Conservation (phyloP, 2,797 vertebrate species). For the Rhodeus uyekii region DNA sequence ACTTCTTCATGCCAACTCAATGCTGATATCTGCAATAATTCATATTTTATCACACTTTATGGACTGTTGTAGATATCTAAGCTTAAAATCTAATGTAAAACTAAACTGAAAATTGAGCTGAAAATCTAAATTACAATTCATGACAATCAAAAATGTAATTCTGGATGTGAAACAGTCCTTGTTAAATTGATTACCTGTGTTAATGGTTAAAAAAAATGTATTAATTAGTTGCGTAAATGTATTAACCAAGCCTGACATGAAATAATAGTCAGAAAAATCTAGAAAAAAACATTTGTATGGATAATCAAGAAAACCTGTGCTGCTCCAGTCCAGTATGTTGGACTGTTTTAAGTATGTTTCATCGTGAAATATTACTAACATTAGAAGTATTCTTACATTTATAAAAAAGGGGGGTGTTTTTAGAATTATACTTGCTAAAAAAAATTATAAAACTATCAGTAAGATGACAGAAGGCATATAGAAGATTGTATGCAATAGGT, state of each 20-base stretch:
- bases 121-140: neutral
- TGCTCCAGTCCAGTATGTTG: neutral
- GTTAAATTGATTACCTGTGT: neutral
- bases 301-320: neutral
- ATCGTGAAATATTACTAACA: neutral
- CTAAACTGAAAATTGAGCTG: neutral
- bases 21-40: neutral
- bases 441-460: neutral
- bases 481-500: neutral
- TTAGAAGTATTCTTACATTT: neutral
- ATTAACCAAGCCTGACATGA: neutral
- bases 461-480: neutral
- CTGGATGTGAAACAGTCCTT: neutral
- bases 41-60: slow-evolving; percentile 2
- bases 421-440: neutral
- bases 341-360: too few species aligned
- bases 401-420: neutral
- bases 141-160: neutral
- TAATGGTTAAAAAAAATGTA: neutral
- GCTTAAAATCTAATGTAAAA: neutral
- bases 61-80: neutral
- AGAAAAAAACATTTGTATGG: too few species aligned
- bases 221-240: neutral
- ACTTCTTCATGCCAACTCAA: neutral
- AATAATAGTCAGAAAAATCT: neutral